Evolutionary conservation across 2,113 vertebrate species (phyloP), one percentile per base, ranked within the genome.

Genomic region (Ictalurus furcatus): DNA sequence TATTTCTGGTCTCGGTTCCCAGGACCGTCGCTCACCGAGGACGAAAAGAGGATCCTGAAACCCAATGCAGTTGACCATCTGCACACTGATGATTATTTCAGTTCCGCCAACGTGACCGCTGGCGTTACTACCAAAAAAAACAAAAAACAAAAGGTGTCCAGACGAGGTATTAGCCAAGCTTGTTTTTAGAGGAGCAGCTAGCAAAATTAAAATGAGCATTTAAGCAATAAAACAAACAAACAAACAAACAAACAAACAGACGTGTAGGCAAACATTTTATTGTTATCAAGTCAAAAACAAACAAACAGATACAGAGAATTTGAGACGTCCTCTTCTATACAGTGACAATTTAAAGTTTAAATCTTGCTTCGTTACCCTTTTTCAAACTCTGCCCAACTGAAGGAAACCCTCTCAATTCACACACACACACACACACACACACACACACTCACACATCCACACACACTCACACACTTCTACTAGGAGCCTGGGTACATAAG

Each of bases 191-290:
- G 21, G 11, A 76, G 23, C 16, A 21, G 58, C 21, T 61, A 61
- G 59, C 21, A 44, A 44, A 80, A 67, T 48, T 23, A 37, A 30
- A 12, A 0, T 19, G 0, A 58, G 1, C n/a, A 81, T 52, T 30
- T n/a, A 4, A 76, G 34, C 9, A 76, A 54, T 13, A 67, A 44
- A 74, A 8, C 86, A 76, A 6, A 87, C 21, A 85, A 13, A 74
- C 63, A 76, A n/a, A n/a, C n/a, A n/a, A n/a, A n/a, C n/a, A 9
- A 76, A 65, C 1, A 86, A 19, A 87, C 0, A 89, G 8, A 34
- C 40, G 40, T 95, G 90, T 96, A 95, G 94, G 95, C 95, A 96
- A 96, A 96, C 65, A 93, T 96, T 96, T 96, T 94, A 95, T 89
- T 91, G 90, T 93, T 44, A 59, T 79, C 90, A 96, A 95, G 93